A percentile compares a stretch with the other conserved stretches of the same genome.
Evolutionary conservation across 2,113 vertebrate species (phyloP).

Genomic region (Bubo bubo): DNA sequence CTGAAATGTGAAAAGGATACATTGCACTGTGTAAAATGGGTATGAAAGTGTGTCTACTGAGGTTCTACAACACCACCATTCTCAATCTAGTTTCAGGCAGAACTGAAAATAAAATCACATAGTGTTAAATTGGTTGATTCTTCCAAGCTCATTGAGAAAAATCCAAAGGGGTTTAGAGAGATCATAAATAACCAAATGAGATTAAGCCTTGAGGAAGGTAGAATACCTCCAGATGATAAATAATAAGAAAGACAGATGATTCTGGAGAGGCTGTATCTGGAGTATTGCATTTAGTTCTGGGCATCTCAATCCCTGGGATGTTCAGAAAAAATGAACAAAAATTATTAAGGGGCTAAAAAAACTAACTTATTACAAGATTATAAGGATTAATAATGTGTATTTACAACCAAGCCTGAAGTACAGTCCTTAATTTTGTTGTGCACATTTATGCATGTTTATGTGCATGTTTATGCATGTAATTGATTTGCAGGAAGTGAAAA

Average conservation of each 20-base stretch:
- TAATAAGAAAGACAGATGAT: not conserved
- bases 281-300: not conserved
- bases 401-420: not conserved
- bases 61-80: not conserved
- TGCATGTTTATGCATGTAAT: not conserved
- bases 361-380: not conserved
- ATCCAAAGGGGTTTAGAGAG: not conserved
- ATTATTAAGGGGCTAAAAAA: not conserved
- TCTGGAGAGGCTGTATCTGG: not conserved
- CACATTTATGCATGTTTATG: not conserved
- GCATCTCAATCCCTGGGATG: not conserved
- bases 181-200: not conserved
- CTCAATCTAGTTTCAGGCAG: not conserved
- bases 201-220: not conserved
- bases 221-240: not conserved
- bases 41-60: not conserved
- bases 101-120: conserved; percentile 4
- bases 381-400: not conserved
- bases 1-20: not conserved
- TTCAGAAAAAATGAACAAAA: not conserved
- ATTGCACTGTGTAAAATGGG: not conserved
- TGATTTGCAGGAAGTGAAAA: not conserved
- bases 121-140: not conserved
- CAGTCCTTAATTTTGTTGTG: not conserved
- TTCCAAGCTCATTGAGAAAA: not conserved